Conservation (phyloP, 2,888 invertebrate genomes). For the Artemia sinica region DNA sequence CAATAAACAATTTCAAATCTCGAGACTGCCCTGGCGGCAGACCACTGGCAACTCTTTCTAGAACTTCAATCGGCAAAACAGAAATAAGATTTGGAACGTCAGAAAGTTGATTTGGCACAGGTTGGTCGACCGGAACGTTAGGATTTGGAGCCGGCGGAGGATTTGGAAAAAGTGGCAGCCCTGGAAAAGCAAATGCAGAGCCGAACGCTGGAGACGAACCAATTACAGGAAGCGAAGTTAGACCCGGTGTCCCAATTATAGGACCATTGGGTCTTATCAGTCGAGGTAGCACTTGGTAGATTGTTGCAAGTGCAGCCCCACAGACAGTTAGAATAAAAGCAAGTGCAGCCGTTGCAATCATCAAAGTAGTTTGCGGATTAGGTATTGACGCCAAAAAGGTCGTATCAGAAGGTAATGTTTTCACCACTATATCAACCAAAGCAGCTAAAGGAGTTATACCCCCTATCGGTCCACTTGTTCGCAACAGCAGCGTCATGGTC, state of each 20-base stretch:
- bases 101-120: not conserved
- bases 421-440: not conserved
- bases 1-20: too few species aligned
- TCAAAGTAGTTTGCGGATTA: not conserved
- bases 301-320: not conserved
- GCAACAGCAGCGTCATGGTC: too few species aligned
- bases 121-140: not conserved
- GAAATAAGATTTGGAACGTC: not conserved
- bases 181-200: not conserved
- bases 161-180: not conserved
- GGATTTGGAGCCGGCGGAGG: not conserved
- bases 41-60: too few species aligned
- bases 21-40: too few species aligned
- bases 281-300: constrained; percentile 11
- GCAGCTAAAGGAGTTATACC: not conserved
- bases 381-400: constrained; percentile 6
- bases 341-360: not conserved
- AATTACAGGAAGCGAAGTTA: not conserved
- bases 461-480: not conserved
- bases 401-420: not conserved
- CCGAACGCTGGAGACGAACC: not conserved
- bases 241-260: not conserved
- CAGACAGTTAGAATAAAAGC: constrained; percentile 8
- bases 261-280: not conserved
- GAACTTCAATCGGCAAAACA: too few species aligned